phyloP scores from a whole-genome alignment of 1,140 invertebrate genomes.

The Chironomus tepperi region DNA sequence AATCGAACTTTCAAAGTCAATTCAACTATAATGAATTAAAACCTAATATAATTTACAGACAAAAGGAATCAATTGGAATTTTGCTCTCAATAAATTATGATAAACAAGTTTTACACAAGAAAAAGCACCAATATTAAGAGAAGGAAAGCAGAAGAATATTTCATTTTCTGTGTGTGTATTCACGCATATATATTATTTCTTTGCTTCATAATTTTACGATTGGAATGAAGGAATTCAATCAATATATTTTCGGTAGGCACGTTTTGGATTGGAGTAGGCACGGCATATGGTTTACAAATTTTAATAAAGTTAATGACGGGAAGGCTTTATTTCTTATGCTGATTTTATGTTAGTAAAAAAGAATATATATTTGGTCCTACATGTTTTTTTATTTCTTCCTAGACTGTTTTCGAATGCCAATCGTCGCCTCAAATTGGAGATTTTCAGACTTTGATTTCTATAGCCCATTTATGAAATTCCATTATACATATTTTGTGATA shows the following conservation, averaged over 20 bases:
- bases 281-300: conserved; percentile 20
- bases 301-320: conserved; percentile 22
- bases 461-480: neutral
- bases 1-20: too few species aligned
- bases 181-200: conserved; percentile 17
- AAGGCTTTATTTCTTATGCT: neutral
- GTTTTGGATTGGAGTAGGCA: conserved; percentile 8
- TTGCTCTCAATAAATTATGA: too few species aligned
- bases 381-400: neutral
- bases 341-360: neutral
- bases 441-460: neutral
- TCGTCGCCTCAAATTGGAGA: neutral
- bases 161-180: conserved; percentile 19
- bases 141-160: conserved; percentile 11
- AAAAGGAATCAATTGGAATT: too few species aligned
- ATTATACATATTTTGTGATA: neutral
- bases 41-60: too few species aligned
- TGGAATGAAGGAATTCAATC: conserved; percentile 21
- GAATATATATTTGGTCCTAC: neutral
- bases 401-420: neutral
- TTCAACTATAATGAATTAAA: too few species aligned
- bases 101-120: neutral
- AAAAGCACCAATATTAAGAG: neutral
- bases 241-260: conserved; percentile 7
- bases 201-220: conserved; percentile 18